Evolutionary conservation across 2,888 invertebrate species (phyloP).

Genomic region (Arge pagana): DNA sequence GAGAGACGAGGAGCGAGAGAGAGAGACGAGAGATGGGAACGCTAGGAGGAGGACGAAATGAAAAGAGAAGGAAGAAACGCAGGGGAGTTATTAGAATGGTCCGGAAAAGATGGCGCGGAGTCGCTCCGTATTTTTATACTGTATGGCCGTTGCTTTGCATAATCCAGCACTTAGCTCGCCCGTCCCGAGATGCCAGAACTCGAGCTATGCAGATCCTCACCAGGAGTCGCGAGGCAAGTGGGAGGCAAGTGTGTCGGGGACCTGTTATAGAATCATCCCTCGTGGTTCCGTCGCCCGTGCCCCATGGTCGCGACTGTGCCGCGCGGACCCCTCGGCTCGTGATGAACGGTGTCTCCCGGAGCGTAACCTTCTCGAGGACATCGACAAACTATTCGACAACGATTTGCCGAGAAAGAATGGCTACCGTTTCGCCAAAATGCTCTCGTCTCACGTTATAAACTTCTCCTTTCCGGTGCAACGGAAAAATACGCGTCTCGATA

Average conservation of each 20-base stretch:
- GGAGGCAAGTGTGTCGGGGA: slow-evolving; percentile 8
- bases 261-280: too few species aligned
- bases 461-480: background rate
- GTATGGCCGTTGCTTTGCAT: slow-evolving; percentile 59
- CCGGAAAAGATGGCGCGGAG: slow-evolving; percentile 60
- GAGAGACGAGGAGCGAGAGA: too few species aligned
- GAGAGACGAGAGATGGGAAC: slow-evolving; percentile 29
- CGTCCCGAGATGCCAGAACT: slow-evolving; percentile 51
- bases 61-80: slow-evolving; percentile 36
- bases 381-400: slow-evolving; percentile 16
- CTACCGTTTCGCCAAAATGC: background rate
- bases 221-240: slow-evolving; percentile 14
- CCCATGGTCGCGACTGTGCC: slow-evolving; percentile 8
- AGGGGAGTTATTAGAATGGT: slow-evolving; percentile 59
- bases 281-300: slow-evolving; percentile 9
- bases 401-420: background rate
- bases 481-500: background rate
- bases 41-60: too few species aligned
- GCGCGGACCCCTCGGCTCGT: slow-evolving; percentile 14
- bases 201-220: slow-evolving; percentile 49
- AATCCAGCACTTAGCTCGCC: slow-evolving; percentile 59
- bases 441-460: slow-evolving; percentile 11
- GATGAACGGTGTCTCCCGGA: slow-evolving; percentile 20
- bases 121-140: slow-evolving; percentile 60
- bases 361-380: slow-evolving; percentile 19